Evolutionary conservation across 2,888 invertebrate species (phyloP), one percentile per base, ranked within the genome.

Genomic region (Pyrochroa serraticornis): DNA sequence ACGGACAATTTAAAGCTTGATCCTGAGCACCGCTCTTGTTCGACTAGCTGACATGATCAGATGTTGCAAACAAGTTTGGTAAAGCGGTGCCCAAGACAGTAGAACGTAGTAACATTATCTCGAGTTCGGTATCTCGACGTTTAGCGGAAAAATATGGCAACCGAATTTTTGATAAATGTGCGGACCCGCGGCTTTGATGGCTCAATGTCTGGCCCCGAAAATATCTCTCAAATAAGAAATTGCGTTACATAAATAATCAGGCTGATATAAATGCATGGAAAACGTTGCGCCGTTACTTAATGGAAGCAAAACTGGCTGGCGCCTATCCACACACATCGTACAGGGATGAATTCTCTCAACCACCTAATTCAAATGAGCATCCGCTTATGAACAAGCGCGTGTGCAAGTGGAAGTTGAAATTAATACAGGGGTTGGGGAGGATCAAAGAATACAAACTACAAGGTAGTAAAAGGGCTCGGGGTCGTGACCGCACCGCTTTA

Each of bases 301-400:
- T 38, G 39, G 30, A 36, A 37, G 43, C 44, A 30, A n/a, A 43
- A 51, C 43, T 41, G 36, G 37, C 45, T 14, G 13, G 52, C 44
- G 45, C 38, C 52, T 52, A 52, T 52, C 44, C 44, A 44, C 44
- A 51, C 38, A 52, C 33, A 22, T 22, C 22, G 22, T 33, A 45
- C 14, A 31, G 37, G 50, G 39, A 43, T 31, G 36, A 51, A 51
- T 32, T 38, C 48, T 48, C 48, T 48, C 31, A 50, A 54, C 50
- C 51, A 51, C 43, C 60, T 60, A 63, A 63, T 63, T 63, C 55
- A 60, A 60, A 63, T 57, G 57, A 58, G 55, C 58, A 63, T 60
- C 60, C 60, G 63, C 58, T 55, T 54, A 55, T 38, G 51, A 63
- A 63, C 54, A 53, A 63, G 60, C 58, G 60, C 45, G 42, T 32